These are phyloP conservation scores for Drosophila insularis DNA, from an alignment of 1,140 invertebrate genomes.

Conservation along the genomic window DNA sequence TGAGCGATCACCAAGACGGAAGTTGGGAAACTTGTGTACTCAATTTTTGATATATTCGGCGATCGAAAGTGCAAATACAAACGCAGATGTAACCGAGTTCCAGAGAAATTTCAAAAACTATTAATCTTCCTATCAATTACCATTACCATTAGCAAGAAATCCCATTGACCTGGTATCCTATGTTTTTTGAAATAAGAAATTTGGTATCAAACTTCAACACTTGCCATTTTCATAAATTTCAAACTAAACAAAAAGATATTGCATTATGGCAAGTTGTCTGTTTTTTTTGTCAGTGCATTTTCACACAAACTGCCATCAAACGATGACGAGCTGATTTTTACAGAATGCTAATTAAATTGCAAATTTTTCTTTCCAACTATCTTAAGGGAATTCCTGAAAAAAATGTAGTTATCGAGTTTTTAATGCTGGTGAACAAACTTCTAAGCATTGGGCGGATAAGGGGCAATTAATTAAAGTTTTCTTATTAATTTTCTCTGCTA, in stretches of 20 bases:
- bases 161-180: background rate
- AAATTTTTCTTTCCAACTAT: background rate
- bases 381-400: background rate
- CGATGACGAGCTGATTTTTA: too few relatives aligned
- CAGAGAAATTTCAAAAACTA: too few relatives aligned
- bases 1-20: slow-evolving; percentile 24
- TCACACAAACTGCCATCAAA: too few relatives aligned
- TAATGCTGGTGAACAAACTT: background rate
- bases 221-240: too few relatives aligned
- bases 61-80: too few relatives aligned
- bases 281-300: too few relatives aligned
- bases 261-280: too few relatives aligned
- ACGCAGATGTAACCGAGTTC: too few relatives aligned
- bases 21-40: slow-evolving; percentile 20
- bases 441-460: background rate
- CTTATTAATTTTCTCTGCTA: background rate
- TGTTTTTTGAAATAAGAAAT: background rate
- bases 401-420: background rate
- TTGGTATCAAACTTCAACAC: too few relatives aligned
- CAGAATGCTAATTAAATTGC: too few relatives aligned
- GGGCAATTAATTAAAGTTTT: background rate
- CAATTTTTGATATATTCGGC: background rate
- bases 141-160: background rate
- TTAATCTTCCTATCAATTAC: too few relatives aligned
- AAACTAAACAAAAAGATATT: too few relatives aligned